Percentiles rank a stretch among this genome's conserved stretches.
phyloP scores from a whole-genome alignment of 2,797 vertebrate species.

The Ceryle rudis region DNA sequence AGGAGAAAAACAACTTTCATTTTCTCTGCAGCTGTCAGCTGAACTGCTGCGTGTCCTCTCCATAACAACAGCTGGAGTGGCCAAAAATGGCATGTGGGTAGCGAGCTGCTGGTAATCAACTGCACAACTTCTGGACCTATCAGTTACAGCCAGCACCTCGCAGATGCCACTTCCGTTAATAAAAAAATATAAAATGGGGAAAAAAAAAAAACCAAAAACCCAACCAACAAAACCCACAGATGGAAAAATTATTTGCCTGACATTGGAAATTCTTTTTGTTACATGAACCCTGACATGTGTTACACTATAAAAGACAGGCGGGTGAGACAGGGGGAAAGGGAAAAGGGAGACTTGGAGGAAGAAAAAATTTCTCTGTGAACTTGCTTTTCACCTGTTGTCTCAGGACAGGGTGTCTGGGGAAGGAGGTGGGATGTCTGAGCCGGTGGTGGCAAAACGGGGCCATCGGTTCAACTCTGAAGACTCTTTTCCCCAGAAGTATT shows the following conservation, averaged over 20 bases:
- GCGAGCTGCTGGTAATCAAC: conserved; percentile 36
- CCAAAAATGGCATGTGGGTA: conserved; percentile 43
- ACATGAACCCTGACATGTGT: conserved; percentile 70
- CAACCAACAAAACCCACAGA: conserved; percentile 8
- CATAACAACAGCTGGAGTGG: conserved; percentile 89
- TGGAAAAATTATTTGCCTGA: conserved; percentile 75
- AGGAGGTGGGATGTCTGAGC: neutral
- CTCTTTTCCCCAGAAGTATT: neutral
- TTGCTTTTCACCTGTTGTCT: conserved; percentile 60
- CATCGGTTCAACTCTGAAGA: fast-evolving
- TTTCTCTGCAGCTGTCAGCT: conserved; percentile 73
- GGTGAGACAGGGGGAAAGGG: neutral
- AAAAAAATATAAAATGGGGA: conserved; percentile 13
- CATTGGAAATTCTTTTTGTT: conserved; percentile 73
- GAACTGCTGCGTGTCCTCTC: conserved; percentile 63
- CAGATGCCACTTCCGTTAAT: conserved; percentile 76
- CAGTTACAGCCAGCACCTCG: conserved; percentile 65
- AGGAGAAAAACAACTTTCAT: conserved; percentile 23
- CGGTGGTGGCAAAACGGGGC: fast-evolving
- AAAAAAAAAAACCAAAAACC: too few relatives aligned
- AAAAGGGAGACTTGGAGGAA: conserved; percentile 38
- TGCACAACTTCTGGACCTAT: conserved; percentile 49
- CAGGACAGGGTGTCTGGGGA: neutral
- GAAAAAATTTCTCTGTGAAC: neutral
- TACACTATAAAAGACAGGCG: neutral